These are phyloP conservation scores for Globia sparganii DNA, from an alignment of 2,888 invertebrate species.

Conservation along the genomic window DNA sequence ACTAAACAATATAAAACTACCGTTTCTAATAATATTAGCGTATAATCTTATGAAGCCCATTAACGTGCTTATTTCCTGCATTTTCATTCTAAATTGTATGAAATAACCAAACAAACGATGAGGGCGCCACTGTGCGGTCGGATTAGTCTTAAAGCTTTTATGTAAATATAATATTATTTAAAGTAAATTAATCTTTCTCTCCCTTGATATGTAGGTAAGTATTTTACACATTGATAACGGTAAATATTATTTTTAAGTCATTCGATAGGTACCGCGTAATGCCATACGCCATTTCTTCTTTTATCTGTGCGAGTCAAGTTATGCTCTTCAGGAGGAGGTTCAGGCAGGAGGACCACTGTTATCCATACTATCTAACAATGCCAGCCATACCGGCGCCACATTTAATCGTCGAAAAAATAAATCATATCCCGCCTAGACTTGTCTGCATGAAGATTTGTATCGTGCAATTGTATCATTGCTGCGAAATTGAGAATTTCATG, in stretches of 20 bases:
- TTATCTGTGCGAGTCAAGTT: conserved; percentile 8
- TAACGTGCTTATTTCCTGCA: no score
- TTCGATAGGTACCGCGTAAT: not conserved
- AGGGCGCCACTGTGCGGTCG: no score
- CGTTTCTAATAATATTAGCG: no score
- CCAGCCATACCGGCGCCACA: conserved; percentile 24
- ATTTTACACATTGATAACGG: not conserved
- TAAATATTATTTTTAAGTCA: conserved; percentile 11
- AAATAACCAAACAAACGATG: no score
- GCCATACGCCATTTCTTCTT: conserved; percentile 42
- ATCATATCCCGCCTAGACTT: not conserved
- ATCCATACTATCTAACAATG: conserved; percentile 1
- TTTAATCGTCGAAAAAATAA: conserved; percentile 26
- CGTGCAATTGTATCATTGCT: conserved; percentile 24
- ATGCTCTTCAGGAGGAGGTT: not conserved
- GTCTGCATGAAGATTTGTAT: conserved; percentile 3
- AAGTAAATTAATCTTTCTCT: not conserved
- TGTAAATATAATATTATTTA: not conserved
- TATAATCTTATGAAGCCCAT: no score
- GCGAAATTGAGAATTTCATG: conserved; percentile 38
- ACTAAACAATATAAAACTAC: no score
- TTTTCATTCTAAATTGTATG: no score
- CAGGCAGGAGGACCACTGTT: not conserved
- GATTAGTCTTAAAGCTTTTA: no score
- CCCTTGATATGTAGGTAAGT: not conserved